Evolutionary conservation across 2,888 invertebrate genomes (phyloP).

Genomic region (Neocrepidodera transversa): DNA sequence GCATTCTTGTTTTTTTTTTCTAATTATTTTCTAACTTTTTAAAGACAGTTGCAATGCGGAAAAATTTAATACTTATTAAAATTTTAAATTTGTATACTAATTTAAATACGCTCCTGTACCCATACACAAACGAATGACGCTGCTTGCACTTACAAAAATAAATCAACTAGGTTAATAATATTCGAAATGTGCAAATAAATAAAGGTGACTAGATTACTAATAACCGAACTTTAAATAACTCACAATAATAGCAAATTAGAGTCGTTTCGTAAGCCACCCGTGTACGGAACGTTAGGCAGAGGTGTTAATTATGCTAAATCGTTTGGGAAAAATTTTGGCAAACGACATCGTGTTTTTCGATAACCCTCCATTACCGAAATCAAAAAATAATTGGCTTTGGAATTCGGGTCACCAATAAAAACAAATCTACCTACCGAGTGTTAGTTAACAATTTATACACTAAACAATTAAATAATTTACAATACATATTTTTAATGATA

Average conservation of each 20-base stretch:
- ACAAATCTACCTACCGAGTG: no score
- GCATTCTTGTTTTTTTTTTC: no score
- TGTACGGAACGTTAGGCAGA: constrained; percentile 29
- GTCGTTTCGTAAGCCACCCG: constrained; percentile 14
- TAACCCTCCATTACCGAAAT: constrained; percentile 25
- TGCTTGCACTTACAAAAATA: constrained; percentile 8
- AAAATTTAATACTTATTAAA: no score
- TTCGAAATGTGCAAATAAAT: constrained; percentile 14
- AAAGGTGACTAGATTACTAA: constrained; percentile 10
- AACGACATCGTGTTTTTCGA: constrained; percentile 27
- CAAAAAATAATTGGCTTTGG: constrained; percentile 2
- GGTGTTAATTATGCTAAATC: constrained; percentile 41
- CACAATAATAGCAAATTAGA: constrained; percentile 24
- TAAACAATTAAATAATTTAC: no score
- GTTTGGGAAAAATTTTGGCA: constrained; percentile 39
- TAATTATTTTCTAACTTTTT: no score
- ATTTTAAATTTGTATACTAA: no score
- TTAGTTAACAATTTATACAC: no score
- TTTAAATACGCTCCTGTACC: no score
- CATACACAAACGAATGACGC: background rate
- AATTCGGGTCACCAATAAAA: no score
- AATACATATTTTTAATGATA: no score
- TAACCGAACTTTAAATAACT: constrained; percentile 18
- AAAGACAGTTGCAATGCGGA: no score
- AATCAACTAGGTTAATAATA: constrained; percentile 21